phyloP scores from a whole-genome alignment of 2,113 vertebrate species.

The Labeo catla region DNA sequence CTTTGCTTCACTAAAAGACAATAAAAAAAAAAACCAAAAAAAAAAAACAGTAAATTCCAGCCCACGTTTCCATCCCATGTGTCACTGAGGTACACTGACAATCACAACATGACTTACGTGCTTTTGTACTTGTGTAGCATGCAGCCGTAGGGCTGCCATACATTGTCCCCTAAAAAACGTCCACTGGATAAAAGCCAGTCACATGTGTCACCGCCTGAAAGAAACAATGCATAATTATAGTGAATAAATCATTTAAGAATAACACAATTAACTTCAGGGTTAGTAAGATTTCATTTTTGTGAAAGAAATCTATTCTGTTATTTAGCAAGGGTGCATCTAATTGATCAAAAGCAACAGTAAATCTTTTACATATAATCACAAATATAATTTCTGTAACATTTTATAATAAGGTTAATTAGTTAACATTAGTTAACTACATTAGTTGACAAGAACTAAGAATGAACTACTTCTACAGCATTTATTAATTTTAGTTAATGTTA shows the following conservation, averaged over 20 bases:
- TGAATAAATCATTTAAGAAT: not conserved
- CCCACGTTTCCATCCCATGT: not conserved
- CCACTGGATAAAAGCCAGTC: slow-evolving; percentile 94
- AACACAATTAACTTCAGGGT: not conserved
- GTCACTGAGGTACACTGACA: not conserved
- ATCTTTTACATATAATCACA: not conserved
- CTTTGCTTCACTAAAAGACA: slow-evolving; percentile 90
- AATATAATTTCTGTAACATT: too few species aligned
- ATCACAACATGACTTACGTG: slow-evolving; percentile 78
- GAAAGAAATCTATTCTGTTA: not conserved
- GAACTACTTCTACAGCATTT: too few species aligned
- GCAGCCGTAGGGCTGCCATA: slow-evolving; percentile 97
- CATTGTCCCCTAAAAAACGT: slow-evolving; percentile 92
- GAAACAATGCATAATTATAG: not conserved
- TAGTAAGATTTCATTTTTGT: not conserved
- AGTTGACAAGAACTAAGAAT: too few species aligned
- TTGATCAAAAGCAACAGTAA: not conserved
- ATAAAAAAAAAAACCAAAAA: slow-evolving; percentile 52
- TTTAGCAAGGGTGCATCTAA: too few species aligned
- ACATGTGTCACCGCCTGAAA: slow-evolving; percentile 88
- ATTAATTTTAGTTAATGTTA: too few species aligned
- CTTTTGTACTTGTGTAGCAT: slow-evolving; percentile 99
- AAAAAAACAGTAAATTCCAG: not conserved
- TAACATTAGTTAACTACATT: too few species aligned
- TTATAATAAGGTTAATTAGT: too few species aligned